Evolutionary conservation across 2,797 vertebrate genomes (phyloP).

Genomic region (Gadopsis marmoratus): DNA sequence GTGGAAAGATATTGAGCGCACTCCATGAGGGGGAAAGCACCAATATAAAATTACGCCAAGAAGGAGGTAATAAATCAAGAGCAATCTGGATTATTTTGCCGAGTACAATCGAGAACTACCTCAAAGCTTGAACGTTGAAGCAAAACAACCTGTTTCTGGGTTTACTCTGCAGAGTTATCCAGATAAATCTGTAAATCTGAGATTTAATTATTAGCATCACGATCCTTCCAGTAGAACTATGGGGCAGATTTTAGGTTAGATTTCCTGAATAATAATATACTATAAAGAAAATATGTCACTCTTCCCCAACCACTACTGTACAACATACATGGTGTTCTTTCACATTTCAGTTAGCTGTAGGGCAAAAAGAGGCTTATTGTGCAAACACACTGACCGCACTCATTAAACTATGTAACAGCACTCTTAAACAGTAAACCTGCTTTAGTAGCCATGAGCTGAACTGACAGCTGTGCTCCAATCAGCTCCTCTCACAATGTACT

Average conservation of each 20-base stretch:
- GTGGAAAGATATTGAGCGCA: not conserved
- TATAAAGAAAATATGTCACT: too few relatives aligned
- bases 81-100: not conserved
- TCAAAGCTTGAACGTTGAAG: not conserved
- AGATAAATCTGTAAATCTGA: not conserved
- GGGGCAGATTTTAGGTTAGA: not conserved
- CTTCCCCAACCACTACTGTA: not conserved
- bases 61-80: not conserved
- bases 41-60: not conserved
- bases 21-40: not conserved
- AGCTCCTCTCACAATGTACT: not conserved
- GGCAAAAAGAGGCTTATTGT: not conserved
- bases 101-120: not conserved
- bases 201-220: too few relatives aligned
- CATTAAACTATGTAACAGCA: too few relatives aligned
- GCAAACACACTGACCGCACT: not conserved
- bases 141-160: not conserved
- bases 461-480: not conserved
- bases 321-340: not conserved
- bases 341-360: not conserved
- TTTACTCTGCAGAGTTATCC: not conserved
- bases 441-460: not conserved
- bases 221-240: not conserved
- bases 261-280: not conserved
- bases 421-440: not conserved